Evolutionary conservation across 1,140 invertebrate genomes (phyloP), one percentile per base, ranked within the genome.

Genomic region (Adoxophyes honmai): DNA sequence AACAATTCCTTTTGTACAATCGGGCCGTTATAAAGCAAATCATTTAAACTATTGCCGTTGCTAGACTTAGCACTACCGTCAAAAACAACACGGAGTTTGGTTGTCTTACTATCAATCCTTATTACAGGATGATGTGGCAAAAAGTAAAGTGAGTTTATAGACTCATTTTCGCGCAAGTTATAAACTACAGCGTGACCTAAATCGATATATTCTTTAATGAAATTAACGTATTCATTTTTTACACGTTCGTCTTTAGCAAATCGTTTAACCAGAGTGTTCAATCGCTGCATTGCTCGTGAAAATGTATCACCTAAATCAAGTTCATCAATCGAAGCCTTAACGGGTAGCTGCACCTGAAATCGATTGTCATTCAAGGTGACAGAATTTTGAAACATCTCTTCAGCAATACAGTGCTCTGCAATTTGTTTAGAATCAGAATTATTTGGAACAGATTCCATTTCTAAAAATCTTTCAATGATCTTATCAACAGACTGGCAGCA

Each of bases 21-120:
- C 0, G 78, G 78, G 0, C 76, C 76, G 4, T 63, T 55, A 3
- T 64, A 33, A 0, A 78, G 28, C 0, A 34, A 18, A 14, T 74
- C 64, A 42, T 74, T 72, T 1, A 76, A 33, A 8, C 59, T 62
- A 0, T 2, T 34, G 2, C 60, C 60, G 10, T 13, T 34, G 6
- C 21, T 18, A 8, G 52, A 59, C 16, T 14, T 59, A 6, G 7
- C 5, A 3, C 66, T 72, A 7, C 59, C 68, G 57, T 84, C 64
- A 35, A 86, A 82, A 13, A 81, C 72, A 0, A 72, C 65, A 0
- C 78, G 34, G 36, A 61, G 42, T 34, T 72, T 71, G 0, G 68
- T 73, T 1, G 70, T 69, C 3, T 35, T 34, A 28, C 63, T 72
- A 1, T 67, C 18, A 28, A 65, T 52, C 33, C 55, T 60, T 0